A percentile compares a stretch with the other conserved stretches of the same genome.
phyloP scores from a whole-genome alignment of 2,113 vertebrate species.

The Ramphastos sulfuratus region DNA sequence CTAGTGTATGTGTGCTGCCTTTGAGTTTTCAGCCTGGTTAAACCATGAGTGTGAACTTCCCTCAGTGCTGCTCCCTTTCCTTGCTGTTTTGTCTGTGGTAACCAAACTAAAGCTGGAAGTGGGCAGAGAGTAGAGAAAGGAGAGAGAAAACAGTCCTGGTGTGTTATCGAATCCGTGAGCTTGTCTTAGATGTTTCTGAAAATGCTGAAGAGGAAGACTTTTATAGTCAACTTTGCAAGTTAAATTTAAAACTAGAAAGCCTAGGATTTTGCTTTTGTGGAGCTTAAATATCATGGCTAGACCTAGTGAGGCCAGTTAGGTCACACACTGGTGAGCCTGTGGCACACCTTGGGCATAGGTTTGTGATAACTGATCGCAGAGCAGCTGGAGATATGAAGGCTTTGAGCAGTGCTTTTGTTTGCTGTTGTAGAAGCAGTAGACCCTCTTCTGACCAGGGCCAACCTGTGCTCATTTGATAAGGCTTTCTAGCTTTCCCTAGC shows the following conservation, averaged over 20 bases:
- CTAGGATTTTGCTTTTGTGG: neutral
- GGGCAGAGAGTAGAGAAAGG: neutral
- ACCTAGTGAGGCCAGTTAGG: neutral
- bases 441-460: rapidly evolving
- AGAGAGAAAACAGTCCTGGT: neutral
- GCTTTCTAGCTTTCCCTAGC: neutral
- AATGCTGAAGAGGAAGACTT: neutral
- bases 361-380: neutral
- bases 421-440: neutral
- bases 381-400: neutral
- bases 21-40: neutral
- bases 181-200: neutral
- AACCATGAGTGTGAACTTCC: neutral
- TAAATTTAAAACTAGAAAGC: neutral
- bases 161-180: neutral
- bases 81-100: neutral
- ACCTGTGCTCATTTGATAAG: neutral
- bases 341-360: neutral
- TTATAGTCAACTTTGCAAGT: neutral
- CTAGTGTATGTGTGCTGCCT: neutral
- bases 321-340: neutral
- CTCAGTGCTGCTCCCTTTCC: neutral
- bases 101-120: neutral
- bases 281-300: neutral
- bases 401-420: neutral